Conservation (phyloP, 1,140 invertebrate genomes). For the Holotrichia oblita region DNA sequence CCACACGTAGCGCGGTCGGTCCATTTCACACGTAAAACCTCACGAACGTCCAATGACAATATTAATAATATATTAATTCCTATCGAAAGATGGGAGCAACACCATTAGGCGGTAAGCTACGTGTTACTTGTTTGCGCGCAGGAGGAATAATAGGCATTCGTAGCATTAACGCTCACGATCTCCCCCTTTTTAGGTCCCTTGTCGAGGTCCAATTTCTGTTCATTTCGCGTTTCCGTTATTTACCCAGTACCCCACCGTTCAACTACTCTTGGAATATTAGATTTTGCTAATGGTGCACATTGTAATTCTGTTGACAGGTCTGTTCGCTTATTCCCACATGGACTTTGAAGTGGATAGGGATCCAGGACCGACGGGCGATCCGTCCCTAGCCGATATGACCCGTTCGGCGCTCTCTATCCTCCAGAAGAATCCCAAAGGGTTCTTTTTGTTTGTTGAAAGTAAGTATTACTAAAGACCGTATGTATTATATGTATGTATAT, state of each 20-base stretch:
- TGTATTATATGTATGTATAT: not conserved
- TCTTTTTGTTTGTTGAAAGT: slow-evolving; percentile 92
- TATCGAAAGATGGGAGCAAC: not conserved
- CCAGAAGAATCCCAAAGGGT: slow-evolving; percentile 81
- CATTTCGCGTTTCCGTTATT: not conserved
- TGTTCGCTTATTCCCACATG: slow-evolving; percentile 71
- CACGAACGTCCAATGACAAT: not conserved
- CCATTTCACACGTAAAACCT: not conserved
- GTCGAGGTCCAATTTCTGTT: not conserved
- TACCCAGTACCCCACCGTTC: not conserved
- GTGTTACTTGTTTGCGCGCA: not conserved
- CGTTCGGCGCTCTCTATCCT: slow-evolving; percentile 82
- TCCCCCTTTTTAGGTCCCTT: not conserved
- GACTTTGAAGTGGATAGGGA: slow-evolving; percentile 68
- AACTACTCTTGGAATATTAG: not conserved
- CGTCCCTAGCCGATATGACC: slow-evolving; percentile 85
- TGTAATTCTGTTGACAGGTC: slow-evolving; percentile 59
- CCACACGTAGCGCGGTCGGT: not conserved
- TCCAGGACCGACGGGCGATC: slow-evolving; percentile 71
- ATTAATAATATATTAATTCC: slow-evolving; percentile 30
- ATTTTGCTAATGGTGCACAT: slow-evolving; percentile 18
- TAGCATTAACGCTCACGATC: not conserved
- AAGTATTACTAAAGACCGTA: slow-evolving; percentile 50
- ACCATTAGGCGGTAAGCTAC: not conserved
- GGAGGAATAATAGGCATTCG: no score